Conservation (phyloP, 2,888 invertebrate genomes). For the Clepsis dumicolana region DNA sequence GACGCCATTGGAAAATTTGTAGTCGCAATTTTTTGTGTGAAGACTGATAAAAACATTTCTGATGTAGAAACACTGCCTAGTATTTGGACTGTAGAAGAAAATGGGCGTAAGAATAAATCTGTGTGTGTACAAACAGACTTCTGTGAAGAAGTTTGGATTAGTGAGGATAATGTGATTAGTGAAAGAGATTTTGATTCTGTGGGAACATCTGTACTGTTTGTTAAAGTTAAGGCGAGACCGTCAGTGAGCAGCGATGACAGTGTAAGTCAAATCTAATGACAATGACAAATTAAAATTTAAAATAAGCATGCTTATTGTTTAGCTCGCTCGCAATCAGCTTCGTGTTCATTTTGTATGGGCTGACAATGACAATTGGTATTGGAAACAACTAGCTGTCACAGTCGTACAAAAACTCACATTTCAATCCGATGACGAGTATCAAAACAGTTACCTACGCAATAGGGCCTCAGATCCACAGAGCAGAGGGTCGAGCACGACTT, state of each 20-base stretch:
- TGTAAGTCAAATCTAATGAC: not conserved
- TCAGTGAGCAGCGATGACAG: conserved; percentile 7
- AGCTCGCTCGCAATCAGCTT: too few species aligned
- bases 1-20: conserved; percentile 4
- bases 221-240: not conserved
- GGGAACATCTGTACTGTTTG: not conserved
- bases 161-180: not conserved
- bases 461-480: too few species aligned
- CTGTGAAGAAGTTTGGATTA: not conserved
- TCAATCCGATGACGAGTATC: too few species aligned
- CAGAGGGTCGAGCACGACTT: too few species aligned
- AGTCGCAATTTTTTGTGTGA: conserved; percentile 43
- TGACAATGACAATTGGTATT: too few species aligned
- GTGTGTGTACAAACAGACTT: conserved; percentile 44
- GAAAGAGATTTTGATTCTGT: conserved; percentile 10
- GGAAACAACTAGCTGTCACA: too few species aligned
- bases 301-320: too few species aligned
- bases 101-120: conserved; percentile 45
- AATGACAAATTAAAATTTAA: too few species aligned
- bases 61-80: conserved; percentile 55
- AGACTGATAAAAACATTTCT: conserved; percentile 47
- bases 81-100: conserved; percentile 48
- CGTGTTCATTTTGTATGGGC: too few species aligned
- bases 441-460: too few species aligned
- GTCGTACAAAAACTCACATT: too few species aligned